Conservation (phyloP, 2,888 invertebrate genomes). For the Agrochola circellaris region DNA sequence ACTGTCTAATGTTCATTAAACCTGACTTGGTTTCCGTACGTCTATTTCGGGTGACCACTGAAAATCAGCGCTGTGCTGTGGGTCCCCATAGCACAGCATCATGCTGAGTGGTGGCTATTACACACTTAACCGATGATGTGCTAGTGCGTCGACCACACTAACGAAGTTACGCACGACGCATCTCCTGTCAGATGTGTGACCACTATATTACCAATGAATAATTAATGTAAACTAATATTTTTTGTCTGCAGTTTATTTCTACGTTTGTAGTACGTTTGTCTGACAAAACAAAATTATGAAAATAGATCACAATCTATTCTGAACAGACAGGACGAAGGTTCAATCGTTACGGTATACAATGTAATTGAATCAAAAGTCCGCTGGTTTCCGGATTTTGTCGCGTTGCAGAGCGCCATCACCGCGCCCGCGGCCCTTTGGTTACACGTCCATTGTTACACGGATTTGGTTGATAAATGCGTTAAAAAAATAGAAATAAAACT, state of each 20-base stretch:
- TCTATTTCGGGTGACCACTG: no score
- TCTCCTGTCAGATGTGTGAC: neutral
- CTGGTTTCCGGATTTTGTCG: conserved; percentile 54
- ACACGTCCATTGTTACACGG: conserved; percentile 45
- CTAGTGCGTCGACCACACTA: no score
- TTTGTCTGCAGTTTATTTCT: neutral
- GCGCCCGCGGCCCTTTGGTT: conserved; percentile 8
- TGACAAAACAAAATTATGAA: neutral
- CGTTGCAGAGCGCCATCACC: conserved; percentile 10
- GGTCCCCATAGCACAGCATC: no score
- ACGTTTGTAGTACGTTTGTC: neutral
- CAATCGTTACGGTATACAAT: conserved; percentile 51
- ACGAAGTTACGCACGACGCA: no score
- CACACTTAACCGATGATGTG: no score
- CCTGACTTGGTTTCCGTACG: no score
- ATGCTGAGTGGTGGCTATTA: no score
- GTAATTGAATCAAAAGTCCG: conserved; percentile 71
- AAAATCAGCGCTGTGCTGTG: no score
- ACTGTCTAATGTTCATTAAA: no score
- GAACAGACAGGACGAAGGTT: conserved; percentile 35
- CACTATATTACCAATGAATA: neutral
- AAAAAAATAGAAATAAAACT: neutral
- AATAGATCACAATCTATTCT: conserved; percentile 11
- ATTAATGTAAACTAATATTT: neutral
- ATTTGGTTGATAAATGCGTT: conserved; percentile 10